Percentiles rank a stretch among this genome's conserved stretches.
Evolutionary conservation across 1,140 invertebrate genomes (phyloP).

Genomic region (Drosophila nannoptera): DNA sequence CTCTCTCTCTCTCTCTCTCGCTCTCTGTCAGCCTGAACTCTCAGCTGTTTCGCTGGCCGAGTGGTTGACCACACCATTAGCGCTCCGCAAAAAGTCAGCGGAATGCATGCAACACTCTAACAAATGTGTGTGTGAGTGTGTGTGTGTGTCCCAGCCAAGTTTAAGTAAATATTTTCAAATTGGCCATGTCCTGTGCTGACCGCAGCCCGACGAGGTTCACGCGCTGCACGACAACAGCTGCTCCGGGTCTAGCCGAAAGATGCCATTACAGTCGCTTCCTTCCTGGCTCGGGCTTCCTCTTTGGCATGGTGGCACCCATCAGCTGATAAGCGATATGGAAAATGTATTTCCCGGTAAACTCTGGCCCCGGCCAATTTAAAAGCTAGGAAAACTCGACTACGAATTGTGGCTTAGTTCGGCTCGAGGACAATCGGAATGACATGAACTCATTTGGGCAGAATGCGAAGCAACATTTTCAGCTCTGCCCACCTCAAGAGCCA

Average conservation of each 20-base stretch:
- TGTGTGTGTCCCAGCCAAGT: constrained; percentile 38
- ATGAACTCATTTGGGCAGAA: no score
- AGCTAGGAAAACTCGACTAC: not conserved
- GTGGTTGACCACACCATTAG: constrained; percentile 68
- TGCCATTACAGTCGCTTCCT: constrained; percentile 55
- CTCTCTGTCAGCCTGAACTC: not conserved
- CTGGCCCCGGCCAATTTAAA: not conserved
- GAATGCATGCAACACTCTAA: constrained; percentile 32
- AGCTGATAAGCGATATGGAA: constrained; percentile 15
- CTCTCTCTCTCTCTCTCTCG: not conserved
- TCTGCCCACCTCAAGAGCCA: not conserved
- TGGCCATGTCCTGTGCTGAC: constrained; percentile 65
- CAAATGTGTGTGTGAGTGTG: constrained; percentile 19
- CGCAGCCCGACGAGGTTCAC: constrained; percentile 34
- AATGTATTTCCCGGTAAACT: constrained; percentile 5
- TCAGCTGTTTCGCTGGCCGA: not conserved
- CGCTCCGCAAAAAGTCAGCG: constrained; percentile 55
- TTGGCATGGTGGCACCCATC: constrained; percentile 1
- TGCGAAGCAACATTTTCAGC: no score
- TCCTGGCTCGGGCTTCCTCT: constrained; percentile 15
- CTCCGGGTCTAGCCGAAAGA: constrained; percentile 51
- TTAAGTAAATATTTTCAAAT: constrained; percentile 77
- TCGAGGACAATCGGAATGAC: no score
- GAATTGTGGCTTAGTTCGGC: no score
- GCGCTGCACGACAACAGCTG: constrained; percentile 45